phyloP scores from a whole-genome alignment of 2,888 invertebrate species.

The Hyalella azteca region DNA sequence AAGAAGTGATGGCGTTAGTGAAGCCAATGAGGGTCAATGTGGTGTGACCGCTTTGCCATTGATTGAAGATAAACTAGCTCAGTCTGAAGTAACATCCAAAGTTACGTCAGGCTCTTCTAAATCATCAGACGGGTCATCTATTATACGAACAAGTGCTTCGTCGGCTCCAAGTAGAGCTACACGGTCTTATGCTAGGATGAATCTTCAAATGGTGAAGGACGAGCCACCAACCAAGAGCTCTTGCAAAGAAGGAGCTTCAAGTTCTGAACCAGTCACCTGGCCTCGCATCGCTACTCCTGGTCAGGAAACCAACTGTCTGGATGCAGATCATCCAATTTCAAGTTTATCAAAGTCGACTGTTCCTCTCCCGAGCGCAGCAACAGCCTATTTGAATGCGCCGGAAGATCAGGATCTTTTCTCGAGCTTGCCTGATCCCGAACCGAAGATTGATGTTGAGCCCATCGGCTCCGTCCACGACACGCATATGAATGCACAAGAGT shows the following conservation, averaged over 20 bases:
- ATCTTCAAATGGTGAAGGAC: no score
- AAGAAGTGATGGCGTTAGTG: not conserved
- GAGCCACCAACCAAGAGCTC: no score
- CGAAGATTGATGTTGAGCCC: not conserved
- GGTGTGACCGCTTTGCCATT: no score
- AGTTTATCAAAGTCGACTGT: not conserved
- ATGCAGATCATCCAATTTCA: no score
- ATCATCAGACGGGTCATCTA: not conserved
- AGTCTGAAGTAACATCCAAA: no score
- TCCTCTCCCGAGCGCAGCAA: not conserved
- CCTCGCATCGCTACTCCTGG: not conserved
- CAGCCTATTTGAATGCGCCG: constrained; percentile 20
- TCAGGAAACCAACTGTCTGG: not conserved
- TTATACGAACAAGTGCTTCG: not conserved
- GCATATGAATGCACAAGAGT: no score
- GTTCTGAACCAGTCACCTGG: not conserved
- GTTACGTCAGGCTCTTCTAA: not conserved
- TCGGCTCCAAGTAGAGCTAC: not conserved
- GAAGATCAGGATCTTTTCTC: constrained; percentile 45
- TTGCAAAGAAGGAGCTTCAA: not conserved
- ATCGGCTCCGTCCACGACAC: no score
- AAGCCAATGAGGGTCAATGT: not conserved
- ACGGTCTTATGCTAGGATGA: not conserved
- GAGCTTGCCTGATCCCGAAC: constrained; percentile 41
- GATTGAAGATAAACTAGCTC: no score